A percentile compares a stretch with the other conserved stretches of the same genome.
Evolutionary conservation across 1,140 invertebrate genomes (phyloP).

Genomic region (Lutraria rhynchaena): DNA sequence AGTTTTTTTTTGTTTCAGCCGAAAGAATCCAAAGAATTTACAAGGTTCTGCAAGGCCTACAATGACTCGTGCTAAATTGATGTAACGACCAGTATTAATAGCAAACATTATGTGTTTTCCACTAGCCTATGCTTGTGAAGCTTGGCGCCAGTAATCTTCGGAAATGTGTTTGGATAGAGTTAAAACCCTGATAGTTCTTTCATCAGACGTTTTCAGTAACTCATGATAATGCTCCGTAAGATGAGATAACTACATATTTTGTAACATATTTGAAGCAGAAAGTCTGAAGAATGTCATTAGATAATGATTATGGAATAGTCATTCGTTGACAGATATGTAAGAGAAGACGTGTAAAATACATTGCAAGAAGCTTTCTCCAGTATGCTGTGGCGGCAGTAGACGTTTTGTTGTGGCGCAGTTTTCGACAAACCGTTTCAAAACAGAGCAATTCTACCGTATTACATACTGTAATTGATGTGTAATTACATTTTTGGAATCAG

Average conservation of each 20-base stretch:
- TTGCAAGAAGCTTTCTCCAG: not conserved
- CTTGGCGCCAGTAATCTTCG: conserved; percentile 49
- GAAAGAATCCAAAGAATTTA: too few relatives aligned
- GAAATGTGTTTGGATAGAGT: conserved; percentile 42
- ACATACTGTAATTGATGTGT: not conserved
- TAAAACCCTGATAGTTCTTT: conserved; percentile 32
- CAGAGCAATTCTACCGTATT: not conserved
- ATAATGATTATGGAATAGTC: conserved; percentile 55
- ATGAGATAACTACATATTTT: conserved; percentile 58
- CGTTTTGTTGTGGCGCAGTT: conserved; percentile 30
- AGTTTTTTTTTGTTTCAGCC: too few relatives aligned
- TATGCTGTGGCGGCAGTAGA: not conserved
- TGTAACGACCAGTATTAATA: not conserved
- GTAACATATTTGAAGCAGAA: conserved; percentile 55
- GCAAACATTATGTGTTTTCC: conserved; percentile 25
- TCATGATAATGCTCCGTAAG: conserved; percentile 40
- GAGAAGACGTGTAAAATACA: conserved; percentile 51
- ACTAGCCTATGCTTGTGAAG: conserved; percentile 2
- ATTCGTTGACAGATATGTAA: conserved; percentile 48
- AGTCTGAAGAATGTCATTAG: conserved; percentile 51
- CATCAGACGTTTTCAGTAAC: conserved; percentile 52
- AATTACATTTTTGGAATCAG: not conserved
- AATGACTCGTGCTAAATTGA: too few relatives aligned
- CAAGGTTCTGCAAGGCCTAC: too few relatives aligned
- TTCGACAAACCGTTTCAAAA: conserved; percentile 29